Evolutionary conservation across 1,140 invertebrate genomes (phyloP).

Genomic region (Cotesia chilonis): DNA sequence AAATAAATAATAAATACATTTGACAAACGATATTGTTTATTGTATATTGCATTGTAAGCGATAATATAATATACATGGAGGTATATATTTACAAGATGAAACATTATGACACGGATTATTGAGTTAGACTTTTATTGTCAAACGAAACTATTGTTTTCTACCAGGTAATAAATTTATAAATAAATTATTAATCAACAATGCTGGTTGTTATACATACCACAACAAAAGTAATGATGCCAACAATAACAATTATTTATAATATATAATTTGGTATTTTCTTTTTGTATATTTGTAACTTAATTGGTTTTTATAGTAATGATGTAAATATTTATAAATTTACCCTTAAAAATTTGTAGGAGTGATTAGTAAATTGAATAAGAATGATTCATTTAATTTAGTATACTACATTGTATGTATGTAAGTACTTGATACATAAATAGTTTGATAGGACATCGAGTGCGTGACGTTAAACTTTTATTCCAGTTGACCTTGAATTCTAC

Average conservation of each 20-base stretch:
- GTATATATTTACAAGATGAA: neutral
- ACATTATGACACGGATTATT: conserved; percentile 7
- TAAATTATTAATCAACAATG: conserved; percentile 53
- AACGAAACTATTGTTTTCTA: conserved; percentile 61
- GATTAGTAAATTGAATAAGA: conserved; percentile 2
- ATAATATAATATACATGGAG: neutral
- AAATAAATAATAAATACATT: neutral
- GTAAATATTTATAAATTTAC: no score
- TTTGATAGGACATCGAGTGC: conserved; percentile 26
- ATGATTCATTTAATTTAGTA: neutral
- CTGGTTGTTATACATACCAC: neutral
- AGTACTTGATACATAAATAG: neutral
- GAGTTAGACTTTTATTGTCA: conserved; percentile 49
- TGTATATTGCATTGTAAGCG: no score
- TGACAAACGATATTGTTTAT: no score
- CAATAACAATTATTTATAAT: no score
- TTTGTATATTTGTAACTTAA: no score
- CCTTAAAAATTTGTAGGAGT: neutral
- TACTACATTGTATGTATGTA: neutral
- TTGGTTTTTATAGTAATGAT: no score
- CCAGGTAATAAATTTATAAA: conserved; percentile 50
- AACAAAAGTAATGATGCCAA: no score
- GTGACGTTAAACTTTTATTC: conserved; percentile 23
- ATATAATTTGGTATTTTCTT: no score
- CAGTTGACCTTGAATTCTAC: conserved; percentile 27